A percentile compares a stretch with the other conserved stretches of the same genome.
These are phyloP conservation scores for Zygaena filipendulae DNA, from an alignment of 2,888 invertebrate genomes.

Conservation along the genomic window DNA sequence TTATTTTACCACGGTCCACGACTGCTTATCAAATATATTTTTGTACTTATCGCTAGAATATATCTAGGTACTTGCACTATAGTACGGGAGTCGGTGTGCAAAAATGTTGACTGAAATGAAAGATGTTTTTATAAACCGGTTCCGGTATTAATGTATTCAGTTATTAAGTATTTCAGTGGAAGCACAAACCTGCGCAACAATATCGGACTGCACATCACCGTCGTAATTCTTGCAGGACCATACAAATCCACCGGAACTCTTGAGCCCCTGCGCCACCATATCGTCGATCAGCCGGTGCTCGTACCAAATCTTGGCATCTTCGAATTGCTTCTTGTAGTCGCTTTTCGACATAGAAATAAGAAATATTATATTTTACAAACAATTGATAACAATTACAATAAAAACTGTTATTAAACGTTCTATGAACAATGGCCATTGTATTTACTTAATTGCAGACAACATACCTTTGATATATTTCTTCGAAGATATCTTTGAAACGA, in stretches of 20 bases:
- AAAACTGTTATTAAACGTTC: too few species aligned
- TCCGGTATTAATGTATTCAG: too few species aligned
- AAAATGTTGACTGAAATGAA: too few species aligned
- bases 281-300: conserved; percentile 93
- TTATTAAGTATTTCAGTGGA: too few species aligned
- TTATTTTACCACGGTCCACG: too few species aligned
- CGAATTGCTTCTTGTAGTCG: conserved; percentile 79
- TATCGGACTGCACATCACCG: conserved; percentile 91
- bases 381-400: conserved; percentile 7
- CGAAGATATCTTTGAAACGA: conserved; percentile 91
- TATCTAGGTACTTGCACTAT: background rate
- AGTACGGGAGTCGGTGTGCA: too few species aligned
- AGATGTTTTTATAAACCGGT: too few species aligned
- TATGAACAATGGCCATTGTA: too few species aligned
- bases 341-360: conserved; percentile 30
- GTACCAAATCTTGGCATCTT: conserved; percentile 86
- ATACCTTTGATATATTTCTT: conserved; percentile 86
- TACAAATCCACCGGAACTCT: conserved; percentile 87
- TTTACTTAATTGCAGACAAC: conserved; percentile 15
- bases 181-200: conserved; percentile 83
- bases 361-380: conserved; percentile 9
- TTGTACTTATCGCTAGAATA: too few species aligned
- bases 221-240: conserved; percentile 96
- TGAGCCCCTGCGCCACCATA: conserved; percentile 89
- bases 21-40: too few species aligned